Evolutionary conservation across 2,113 vertebrate species (phyloP), one percentile per base, ranked within the genome.

Genomic region (Nesoenas mayeri): DNA sequence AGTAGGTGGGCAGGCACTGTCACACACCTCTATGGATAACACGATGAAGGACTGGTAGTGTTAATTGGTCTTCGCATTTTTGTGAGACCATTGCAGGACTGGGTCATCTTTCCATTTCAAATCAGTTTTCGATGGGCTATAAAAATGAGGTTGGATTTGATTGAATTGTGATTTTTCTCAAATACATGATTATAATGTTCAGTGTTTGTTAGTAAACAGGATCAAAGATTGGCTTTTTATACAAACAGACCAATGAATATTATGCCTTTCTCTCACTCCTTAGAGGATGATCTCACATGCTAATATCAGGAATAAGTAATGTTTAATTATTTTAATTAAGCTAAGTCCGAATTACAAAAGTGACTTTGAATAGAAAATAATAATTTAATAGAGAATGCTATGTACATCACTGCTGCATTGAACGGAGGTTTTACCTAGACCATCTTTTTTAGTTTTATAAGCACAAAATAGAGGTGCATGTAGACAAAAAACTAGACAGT

Each of bases 391-490:
- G 25, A 44, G 34, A 54, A 31, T 48, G 14, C 15, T 50, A 1
- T 0, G 0, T 91, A 34, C 6, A 21, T 74, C 9, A 48, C 60
- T 54, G 20, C n/a, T 8, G 2, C n/a, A 31, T n/a, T 60, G 29
- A 66, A 66, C 32, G 11, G 25, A 77, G 65, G 47, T 79, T 87
- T 82, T 78, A 36, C 31, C 42, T 74, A 56, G 32, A 25, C 20
- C 14, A 12, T 58, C 21, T 87, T 74, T 56, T 44, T 34, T 48
- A 48, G 21, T 79, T 74, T 25, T 4, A 66, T n/a, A 85, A 81
- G 18, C 69, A 40, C 29, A 60, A 47, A 62, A 7, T 11, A 36
- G 17, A 71, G 21, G 5, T 61, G 8, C 1, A 0, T 47, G 10
- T 81, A 82, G 62, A 48, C 57, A 85, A 42, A 85, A 29, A 32